Evolutionary conservation across 2,797 vertebrate species (phyloP), one percentile per base, ranked within the genome.

Genomic region (Hyperoplus immaculatus): DNA sequence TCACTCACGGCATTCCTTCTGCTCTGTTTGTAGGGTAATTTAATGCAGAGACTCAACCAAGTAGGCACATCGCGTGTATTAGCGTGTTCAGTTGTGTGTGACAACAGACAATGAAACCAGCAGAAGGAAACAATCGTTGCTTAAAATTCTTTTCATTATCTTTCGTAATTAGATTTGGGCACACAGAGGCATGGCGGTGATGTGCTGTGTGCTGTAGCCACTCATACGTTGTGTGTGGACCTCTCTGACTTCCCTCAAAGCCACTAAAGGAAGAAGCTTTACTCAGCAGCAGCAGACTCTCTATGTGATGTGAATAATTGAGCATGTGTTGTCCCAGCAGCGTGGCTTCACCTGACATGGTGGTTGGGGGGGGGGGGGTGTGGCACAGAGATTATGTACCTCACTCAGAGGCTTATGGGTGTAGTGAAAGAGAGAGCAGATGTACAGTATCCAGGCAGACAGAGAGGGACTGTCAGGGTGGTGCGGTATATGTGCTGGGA

Each of bases 301-400:
- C 51, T 54, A 62, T 61, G 46, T 41, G 16, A 42, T 54, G 62
- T 92, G 66, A 91, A 93, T 91, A 87, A 91, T 88, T 90, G 59
- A 93, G 78, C 75, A 77, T 72, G 74, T 80, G 77, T 87, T 78
- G 53, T 42, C 5, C 56, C 4, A 50, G 59, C 61, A 45, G 53
- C 47, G 41, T 16, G 43, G 21, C 65, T 72, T 80, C 51, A 56
- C 16, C 46, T 65, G 61, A 70, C 60, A 49, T 18, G 13, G 45
- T 56, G 16, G 39, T 69, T 58, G 54, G 78, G 59, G 60, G 53
- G 29, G 29, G 29, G 29, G 29, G 29, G 29, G 53, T 38, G 38
- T 29, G 64, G 51, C 55, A 66, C 9, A 0, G 66, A 81, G 75
- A 69, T 78, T 57, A 58, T 73, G 45, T 56, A 46, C 63, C 39